These are phyloP conservation scores for Patagioenas fasciata DNA, from an alignment of 2,113 vertebrate species.

Conservation along the genomic window DNA sequence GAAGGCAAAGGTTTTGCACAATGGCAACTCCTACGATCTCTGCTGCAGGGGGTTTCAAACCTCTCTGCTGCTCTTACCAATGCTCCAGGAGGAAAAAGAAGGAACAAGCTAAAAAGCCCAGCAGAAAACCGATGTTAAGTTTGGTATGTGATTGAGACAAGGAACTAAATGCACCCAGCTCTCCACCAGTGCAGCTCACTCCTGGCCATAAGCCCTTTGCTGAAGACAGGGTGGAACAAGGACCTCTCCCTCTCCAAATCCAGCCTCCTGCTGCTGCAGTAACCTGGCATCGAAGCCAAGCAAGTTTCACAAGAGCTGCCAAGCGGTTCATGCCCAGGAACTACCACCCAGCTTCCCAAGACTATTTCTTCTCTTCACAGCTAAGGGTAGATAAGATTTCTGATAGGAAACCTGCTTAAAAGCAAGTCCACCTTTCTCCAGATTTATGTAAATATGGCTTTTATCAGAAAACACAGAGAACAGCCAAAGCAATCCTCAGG, in stretches of 20 bases:
- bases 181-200: fast-evolving
- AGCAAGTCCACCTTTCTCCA: background rate
- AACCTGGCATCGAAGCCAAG: background rate
- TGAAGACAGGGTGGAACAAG: background rate
- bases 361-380: background rate
- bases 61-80: background rate
- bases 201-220: background rate
- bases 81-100: background rate
- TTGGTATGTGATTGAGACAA: background rate
- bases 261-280: background rate
- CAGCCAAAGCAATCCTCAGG: background rate
- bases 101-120: background rate
- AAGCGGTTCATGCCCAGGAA: background rate
- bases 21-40: background rate
- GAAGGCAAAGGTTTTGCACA: background rate
- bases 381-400: background rate
- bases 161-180: background rate
- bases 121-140: background rate
- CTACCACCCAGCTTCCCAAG: background rate
- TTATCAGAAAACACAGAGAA: background rate
- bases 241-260: background rate
- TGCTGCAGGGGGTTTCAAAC: background rate
- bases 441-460: background rate
- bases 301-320: background rate
- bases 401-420: background rate